phyloP scores from a whole-genome alignment of 2,113 vertebrate species.

The Piprites chloris region DNA sequence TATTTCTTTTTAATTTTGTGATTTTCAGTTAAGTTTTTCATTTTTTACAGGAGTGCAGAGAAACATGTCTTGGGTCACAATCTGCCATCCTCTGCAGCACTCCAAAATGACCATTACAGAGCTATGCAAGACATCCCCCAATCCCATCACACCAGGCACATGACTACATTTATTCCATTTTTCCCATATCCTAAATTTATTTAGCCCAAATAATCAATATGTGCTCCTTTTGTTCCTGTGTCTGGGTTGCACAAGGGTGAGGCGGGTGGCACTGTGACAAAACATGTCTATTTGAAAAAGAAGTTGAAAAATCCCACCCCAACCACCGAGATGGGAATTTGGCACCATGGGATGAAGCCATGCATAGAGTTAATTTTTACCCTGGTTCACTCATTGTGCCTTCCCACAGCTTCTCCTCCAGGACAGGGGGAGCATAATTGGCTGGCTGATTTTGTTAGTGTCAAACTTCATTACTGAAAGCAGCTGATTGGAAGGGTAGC shows the following conservation, averaged over 20 bases:
- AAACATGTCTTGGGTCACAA: neutral
- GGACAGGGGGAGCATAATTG: neutral
- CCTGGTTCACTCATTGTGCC: rapidly evolving
- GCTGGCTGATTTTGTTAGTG: neutral
- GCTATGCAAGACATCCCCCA: neutral
- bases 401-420: neutral
- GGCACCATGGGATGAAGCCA: rapidly evolving
- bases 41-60: neutral
- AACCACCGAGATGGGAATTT: neutral
- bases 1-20: neutral
- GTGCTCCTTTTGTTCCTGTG: neutral
- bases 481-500: neutral
- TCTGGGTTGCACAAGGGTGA: neutral
- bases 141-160: rapidly evolving
- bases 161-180: neutral
- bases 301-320: neutral
- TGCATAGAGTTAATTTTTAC: neutral
- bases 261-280: neutral
- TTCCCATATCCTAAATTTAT: neutral
- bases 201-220: neutral
- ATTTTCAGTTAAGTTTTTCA: neutral
- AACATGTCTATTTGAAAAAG: neutral
- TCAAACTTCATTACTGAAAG: neutral
- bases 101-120: neutral
- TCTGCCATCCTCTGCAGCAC: neutral